Base-by-base conservation (phyloP, 2,888 invertebrate genomes). In the Lissonota sp. region DNA sequence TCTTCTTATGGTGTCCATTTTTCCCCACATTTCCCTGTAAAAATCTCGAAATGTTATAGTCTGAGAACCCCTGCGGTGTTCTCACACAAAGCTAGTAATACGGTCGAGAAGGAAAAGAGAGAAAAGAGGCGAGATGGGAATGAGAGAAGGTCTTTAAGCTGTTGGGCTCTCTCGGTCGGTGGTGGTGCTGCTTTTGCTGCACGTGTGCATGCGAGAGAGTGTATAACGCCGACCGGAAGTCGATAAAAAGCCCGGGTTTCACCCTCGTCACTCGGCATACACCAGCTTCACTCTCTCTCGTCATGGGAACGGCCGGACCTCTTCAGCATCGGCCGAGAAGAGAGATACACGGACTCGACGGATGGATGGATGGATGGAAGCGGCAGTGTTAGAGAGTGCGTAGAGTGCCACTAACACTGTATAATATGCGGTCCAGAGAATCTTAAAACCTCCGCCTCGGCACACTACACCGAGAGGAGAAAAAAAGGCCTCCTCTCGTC, bases 241-340 rank as follows among this genome's bases (percentile, higher is more conserved):
- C 92, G 91, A 92, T 92, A 92, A 92, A 92, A 92, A 92, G 91
- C 91, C 87, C 88, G 85, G 57, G 67, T 88, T 91, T 91, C 91
- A 91, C 92, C 92, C 92, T 91, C 92, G 90, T 91, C 92, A 91
- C 90, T 91, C 90, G 88, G 87, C 90, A 55, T 78, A 58, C 70
- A 88, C 87, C 88, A 87, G 91, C 88, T 88, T 62, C 60, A 16
- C 67, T 51, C 74, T 42, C 53, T 88, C 91, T 91, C 91, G 91
- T 91, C 91, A 92, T 92, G 92, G 91, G 92, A 91, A 92, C 90
- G 78, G 26, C 69, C 70, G 88, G 88, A 87, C 87, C 85, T 82
- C 84, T 83, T 83, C 71, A 84, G 26, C 26, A 26, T 26, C 26
- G 26, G 26, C 26, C n/a, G n/a, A n/a, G n/a, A 3, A 26, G 26